Conservation (phyloP, 2,797 vertebrate species). For the Notoglanidium macrostoma region DNA sequence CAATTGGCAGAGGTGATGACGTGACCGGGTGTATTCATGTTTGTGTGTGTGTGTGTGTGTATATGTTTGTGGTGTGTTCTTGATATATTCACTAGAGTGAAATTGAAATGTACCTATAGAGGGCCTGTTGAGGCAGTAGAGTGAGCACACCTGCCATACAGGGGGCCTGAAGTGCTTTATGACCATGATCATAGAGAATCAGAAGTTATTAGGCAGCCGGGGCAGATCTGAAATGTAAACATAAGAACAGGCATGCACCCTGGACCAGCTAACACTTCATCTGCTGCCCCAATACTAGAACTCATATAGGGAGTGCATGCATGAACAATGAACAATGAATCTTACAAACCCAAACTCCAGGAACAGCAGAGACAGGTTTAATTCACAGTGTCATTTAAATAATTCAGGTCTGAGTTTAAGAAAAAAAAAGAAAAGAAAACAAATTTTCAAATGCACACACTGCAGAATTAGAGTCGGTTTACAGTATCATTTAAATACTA, state of each 20-base stretch:
- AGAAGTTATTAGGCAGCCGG: constrained; percentile 76
- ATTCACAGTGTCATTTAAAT: constrained; percentile 74
- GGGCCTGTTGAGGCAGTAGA: constrained; percentile 66
- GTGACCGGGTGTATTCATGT: too few species aligned
- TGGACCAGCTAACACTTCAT: constrained; percentile 40
- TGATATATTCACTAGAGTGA: too few species aligned
- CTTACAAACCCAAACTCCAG: constrained; percentile 68
- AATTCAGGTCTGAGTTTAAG: constrained; percentile 64
- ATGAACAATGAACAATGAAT: constrained; percentile 79
- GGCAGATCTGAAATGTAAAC: constrained; percentile 49
- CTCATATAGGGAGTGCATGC: constrained; percentile 52
- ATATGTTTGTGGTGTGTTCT: too few species aligned
- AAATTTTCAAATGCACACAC: constrained; percentile 33
- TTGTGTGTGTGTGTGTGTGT: too few species aligned
- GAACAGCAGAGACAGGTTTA: constrained; percentile 61
- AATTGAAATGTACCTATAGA: too few species aligned
- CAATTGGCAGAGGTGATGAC: too few species aligned
- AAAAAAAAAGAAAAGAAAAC: constrained; percentile 46
- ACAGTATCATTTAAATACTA: too few species aligned
- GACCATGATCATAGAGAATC: constrained; percentile 73
- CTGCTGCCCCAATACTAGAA: constrained; percentile 65
- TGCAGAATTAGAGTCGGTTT: too few species aligned
- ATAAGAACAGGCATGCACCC: constrained; percentile 72
- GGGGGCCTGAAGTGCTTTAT: constrained; percentile 79
- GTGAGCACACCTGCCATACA: constrained; percentile 79